phyloP scores from a whole-genome alignment of 2,888 invertebrate genomes.

The Thysanoteuthis rhombus region DNA sequence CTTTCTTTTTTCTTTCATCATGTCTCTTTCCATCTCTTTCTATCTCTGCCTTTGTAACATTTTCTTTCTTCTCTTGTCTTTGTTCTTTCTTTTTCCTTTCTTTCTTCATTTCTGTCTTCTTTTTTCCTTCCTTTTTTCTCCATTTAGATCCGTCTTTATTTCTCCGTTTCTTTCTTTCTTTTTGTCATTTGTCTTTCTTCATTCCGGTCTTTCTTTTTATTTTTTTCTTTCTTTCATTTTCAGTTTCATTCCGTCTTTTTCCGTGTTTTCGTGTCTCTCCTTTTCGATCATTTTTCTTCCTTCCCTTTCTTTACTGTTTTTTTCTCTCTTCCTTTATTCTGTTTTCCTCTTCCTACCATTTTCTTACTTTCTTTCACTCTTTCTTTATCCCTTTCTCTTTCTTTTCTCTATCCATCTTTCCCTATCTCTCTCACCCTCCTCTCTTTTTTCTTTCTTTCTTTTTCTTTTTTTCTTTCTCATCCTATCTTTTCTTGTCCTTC shows the following conservation, averaged over 20 bases:
- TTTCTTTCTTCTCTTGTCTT: not conserved
- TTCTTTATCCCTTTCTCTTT: not conserved
- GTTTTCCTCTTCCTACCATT: not conserved
- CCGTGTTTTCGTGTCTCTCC: not conserved
- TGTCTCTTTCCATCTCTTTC: too few relatives aligned
- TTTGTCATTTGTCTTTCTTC: not conserved
- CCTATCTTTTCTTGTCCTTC: not conserved
- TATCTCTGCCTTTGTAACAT: not conserved
- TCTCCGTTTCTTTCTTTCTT: not conserved
- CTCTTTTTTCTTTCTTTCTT: not conserved
- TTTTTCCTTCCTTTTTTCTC: not conserved
- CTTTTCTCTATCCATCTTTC: not conserved
- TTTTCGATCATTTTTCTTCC: not conserved
- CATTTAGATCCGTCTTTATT: not conserved
- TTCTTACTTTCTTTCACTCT: not conserved
- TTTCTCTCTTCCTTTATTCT: not conserved
- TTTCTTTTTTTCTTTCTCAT: not conserved
- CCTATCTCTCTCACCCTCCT: too few relatives aligned
- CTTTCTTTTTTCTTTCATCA: too few relatives aligned
- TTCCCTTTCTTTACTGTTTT: not conserved
- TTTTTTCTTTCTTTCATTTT: not conserved
- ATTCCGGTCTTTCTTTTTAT: not conserved
- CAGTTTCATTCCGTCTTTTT: too few relatives aligned
- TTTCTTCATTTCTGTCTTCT: too few relatives aligned
- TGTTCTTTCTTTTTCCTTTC: too few relatives aligned